phyloP scores from a whole-genome alignment of 1,140 invertebrate genomes.

The Drosophila tsacasi region DNA sequence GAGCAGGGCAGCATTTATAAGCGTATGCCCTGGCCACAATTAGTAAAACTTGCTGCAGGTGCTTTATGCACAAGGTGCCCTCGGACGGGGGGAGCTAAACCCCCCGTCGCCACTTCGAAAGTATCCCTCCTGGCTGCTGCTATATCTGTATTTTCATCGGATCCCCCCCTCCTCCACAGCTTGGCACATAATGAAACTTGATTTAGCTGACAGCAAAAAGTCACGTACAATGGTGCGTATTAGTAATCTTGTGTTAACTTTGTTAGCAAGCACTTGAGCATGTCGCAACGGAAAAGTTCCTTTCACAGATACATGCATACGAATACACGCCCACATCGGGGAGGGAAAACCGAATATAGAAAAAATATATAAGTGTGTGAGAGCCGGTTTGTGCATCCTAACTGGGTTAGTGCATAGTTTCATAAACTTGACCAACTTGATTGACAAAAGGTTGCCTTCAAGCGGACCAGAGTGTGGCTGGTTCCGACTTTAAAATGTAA shows the following conservation, averaged over 20 bases:
- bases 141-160: constrained; percentile 33
- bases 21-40: constrained; percentile 65
- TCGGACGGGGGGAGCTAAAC: neutral
- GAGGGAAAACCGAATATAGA: constrained; percentile 7
- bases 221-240: constrained; percentile 82
- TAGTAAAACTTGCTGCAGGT: constrained; percentile 78
- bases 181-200: constrained; percentile 80
- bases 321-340: neutral
- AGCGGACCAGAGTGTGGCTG: neutral
- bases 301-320: constrained; percentile 7
- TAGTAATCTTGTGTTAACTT: constrained; percentile 82
- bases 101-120: constrained; percentile 9
- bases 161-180: constrained; percentile 6
- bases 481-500: constrained; percentile 3
- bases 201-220: constrained; percentile 83
- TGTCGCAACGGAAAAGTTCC: constrained; percentile 47
- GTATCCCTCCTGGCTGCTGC: constrained; percentile 27
- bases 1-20: constrained; percentile 58
- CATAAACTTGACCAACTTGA: constrained; percentile 53
- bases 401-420: constrained; percentile 55
- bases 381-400: constrained; percentile 26
- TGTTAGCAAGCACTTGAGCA: constrained; percentile 76
- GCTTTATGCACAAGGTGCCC: constrained; percentile 66
- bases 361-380: constrained; percentile 21
- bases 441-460: constrained; percentile 33